Evolutionary conservation across 2,113 vertebrate species (phyloP), one percentile per base, ranked within the genome.

Genomic region (Syngnathus floridae): DNA sequence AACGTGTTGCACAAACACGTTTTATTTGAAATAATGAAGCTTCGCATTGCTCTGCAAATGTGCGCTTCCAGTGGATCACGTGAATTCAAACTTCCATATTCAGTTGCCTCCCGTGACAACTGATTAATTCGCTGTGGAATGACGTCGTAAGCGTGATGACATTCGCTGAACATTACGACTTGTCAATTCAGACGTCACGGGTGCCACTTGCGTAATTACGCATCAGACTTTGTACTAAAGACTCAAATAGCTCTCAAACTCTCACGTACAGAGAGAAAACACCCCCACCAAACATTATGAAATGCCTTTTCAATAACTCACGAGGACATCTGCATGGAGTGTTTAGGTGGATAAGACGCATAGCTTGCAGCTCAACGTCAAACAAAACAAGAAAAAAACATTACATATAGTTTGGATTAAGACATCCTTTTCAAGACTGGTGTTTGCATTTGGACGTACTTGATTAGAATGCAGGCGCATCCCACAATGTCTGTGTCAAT

Each of bases 211-310:
- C 59, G 59, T 61, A 61, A 61, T 43, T 16, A 16, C 10, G 38
- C 59, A 41, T 61, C 38, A 61, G 17, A n/a, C 59, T 61, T 43
- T 61, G 59, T 43, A 3, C 38, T 21, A 61, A 61, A 61, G 59
- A 5, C 13, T 21, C 40, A 13, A 16, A 14, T 16, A 21, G 14
- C 59, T 61, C 59, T 43, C 38, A 61, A 22, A 26, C 59, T 7
- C 6, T 41, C 59, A 61, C 59, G 59, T 61, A 61, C 40, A 61
- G 38, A 61, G 59, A 22, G 12, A 43, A 22, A 14, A 17, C n/a
- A 26, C 16, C 12, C 21, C 59, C 59, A 4, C 5, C 11, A 61
- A 61, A 43, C 59, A 12, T 43, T 40, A 61, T 43, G 59, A 61
- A 61, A 43, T 16, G n/a, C 59, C 22, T 60, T 61, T 61, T 11